Evolutionary conservation across 30 jellyfish, hydroid and myxozoan genomes (phyloP).

Genomic region (Mastigias papua): DNA sequence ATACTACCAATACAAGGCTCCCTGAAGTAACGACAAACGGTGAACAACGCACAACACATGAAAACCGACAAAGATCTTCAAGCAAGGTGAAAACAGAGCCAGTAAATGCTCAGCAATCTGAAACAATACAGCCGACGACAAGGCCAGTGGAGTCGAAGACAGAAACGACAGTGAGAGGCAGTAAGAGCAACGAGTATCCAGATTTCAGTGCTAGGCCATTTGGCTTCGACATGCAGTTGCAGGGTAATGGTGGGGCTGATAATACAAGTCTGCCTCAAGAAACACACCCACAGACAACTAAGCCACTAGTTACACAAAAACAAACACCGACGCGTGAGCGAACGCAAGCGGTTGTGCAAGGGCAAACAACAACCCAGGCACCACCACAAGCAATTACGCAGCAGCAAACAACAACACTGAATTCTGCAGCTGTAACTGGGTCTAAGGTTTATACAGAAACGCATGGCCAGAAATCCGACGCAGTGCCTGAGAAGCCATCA

Average conservation of each 20-base stretch:
- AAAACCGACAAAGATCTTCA: background rate
- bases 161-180: background rate
- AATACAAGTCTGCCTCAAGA: background rate
- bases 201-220: conserved; percentile 82
- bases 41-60: conserved; percentile 55
- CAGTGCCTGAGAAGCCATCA: conserved; percentile 34
- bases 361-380: background rate
- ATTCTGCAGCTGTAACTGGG: conserved; percentile 24
- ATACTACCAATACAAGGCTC: conserved; percentile 18
- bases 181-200: conserved; percentile 12
- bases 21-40: conserved; percentile 38
- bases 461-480: conserved; percentile 32
- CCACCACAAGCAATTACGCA: background rate
- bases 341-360: conserved; percentile 8
- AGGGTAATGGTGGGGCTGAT: background rate
- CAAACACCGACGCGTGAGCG: background rate
- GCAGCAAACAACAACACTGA: background rate
- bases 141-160: background rate
- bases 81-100: conserved; percentile 23
- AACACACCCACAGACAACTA: conserved; percentile 7
- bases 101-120: background rate
- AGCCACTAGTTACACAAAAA: conserved; percentile 3
- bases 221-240: conserved; percentile 61
- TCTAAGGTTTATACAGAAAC: conserved; percentile 10
- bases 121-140: conserved; percentile 19